Conservation (phyloP, 2,797 vertebrate genomes). For the Limnodromus scolopaceus region DNA sequence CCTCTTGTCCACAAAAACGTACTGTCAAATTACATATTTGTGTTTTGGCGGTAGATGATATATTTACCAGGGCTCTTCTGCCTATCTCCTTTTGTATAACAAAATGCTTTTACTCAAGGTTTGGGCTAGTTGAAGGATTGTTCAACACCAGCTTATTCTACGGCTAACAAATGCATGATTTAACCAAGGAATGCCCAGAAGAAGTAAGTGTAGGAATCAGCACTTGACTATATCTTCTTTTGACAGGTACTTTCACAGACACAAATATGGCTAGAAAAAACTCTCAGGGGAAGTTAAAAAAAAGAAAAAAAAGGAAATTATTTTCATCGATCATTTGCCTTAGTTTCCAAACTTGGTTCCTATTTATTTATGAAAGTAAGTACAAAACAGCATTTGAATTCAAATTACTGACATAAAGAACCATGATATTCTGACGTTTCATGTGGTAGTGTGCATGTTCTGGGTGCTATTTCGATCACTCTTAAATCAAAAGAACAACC, state of each 20-base stretch:
- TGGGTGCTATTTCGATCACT: not conserved
- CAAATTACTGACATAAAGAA: not conserved
- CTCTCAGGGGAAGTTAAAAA: not conserved
- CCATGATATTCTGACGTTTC: not conserved
- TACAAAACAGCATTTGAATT: not conserved
- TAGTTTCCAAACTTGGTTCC: not conserved
- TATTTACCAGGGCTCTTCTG: conserved; percentile 27
- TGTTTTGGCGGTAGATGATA: not conserved
- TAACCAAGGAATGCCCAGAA: not conserved
- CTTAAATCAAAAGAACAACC: not conserved
- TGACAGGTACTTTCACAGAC: not conserved
- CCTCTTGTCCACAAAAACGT: not conserved
- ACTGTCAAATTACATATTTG: conserved; percentile 19
- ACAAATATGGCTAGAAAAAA: not conserved
- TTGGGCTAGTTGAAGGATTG: not conserved
- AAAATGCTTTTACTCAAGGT: not conserved
- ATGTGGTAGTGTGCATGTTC: not conserved
- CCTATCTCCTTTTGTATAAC: not conserved
- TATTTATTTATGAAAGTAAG: conserved; percentile 7
- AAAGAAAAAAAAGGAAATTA: not conserved
- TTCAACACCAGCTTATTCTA: not conserved
- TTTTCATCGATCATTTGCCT: not conserved
- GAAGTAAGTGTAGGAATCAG: not conserved
- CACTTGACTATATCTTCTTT: not conserved
- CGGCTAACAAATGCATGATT: not conserved